Conservation (phyloP, 1,140 invertebrate genomes). For the Bombyx mandarina region DNA sequence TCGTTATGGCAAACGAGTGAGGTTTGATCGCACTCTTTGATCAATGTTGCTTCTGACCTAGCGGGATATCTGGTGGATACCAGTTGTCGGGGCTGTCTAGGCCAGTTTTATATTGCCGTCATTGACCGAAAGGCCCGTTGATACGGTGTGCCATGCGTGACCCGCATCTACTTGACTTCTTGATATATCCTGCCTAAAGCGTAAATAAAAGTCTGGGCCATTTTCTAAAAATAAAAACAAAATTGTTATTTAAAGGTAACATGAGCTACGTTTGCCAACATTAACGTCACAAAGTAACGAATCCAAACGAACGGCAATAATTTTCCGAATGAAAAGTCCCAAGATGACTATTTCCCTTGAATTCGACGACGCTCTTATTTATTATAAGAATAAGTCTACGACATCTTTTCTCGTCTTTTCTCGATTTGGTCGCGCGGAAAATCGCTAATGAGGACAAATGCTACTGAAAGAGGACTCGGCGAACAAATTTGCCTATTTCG, state of each 20-base stretch:
- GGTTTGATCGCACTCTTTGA: too few species aligned
- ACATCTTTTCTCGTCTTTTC: constrained; percentile 25
- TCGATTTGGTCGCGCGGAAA: constrained; percentile 33
- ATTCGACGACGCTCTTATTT: neutral
- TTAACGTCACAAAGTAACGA: neutral
- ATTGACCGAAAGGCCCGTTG: too few species aligned
- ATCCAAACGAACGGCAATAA: neutral
- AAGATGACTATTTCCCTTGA: neutral
- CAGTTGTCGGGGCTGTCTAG: too few species aligned
- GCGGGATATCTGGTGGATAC: too few species aligned
- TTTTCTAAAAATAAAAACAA: neutral
- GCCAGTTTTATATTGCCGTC: too few species aligned
- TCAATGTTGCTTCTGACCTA: too few species aligned
- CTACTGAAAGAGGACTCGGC: constrained; percentile 23
- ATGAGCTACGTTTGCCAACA: neutral
- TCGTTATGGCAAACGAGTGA: too few species aligned
- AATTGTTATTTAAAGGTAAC: neutral
- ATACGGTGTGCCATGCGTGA: too few species aligned
- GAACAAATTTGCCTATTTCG: constrained; percentile 33
- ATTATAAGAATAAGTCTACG: constrained; percentile 13
- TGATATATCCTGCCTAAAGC: too few species aligned
- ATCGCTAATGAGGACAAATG: constrained; percentile 49
- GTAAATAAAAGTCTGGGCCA: too few species aligned
- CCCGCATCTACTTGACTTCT: too few species aligned
- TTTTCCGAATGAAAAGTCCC: neutral